Conservation (phyloP, 1,140 invertebrate genomes). For the Idris sp. region DNA sequence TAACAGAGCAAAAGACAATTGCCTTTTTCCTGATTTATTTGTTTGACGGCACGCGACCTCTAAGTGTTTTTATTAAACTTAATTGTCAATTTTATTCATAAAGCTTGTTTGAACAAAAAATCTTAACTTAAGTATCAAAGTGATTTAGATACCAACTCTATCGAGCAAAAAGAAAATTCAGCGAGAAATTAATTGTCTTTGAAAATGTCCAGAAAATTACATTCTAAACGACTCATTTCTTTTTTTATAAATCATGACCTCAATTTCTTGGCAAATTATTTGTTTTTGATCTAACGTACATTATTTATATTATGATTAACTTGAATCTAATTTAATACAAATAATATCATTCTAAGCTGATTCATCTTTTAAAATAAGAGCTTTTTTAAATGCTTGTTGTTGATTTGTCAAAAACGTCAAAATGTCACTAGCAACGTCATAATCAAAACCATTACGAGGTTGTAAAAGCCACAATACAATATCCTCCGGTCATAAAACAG, state of each 20-base stretch:
- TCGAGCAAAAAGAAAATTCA: too few relatives aligned
- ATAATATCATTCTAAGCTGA: slow-evolving; percentile 17
- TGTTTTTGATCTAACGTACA: neutral
- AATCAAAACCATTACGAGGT: neutral
- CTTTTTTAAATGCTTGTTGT: neutral
- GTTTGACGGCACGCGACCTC: slow-evolving; percentile 30
- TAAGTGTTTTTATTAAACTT: neutral
- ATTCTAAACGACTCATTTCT: too few relatives aligned
- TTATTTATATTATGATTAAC: slow-evolving; percentile 28
- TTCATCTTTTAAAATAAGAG: slow-evolving; percentile 23
- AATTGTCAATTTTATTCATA: neutral
- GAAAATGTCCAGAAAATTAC: too few relatives aligned
- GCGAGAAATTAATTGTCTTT: too few relatives aligned
- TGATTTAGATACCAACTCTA: too few relatives aligned
- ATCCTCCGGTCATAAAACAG: too few relatives aligned
- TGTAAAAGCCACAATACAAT: neutral
- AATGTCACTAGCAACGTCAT: neutral
- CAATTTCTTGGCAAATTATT: slow-evolving; percentile 17
- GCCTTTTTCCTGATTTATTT: slow-evolving; percentile 15
- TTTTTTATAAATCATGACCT: slow-evolving; percentile 29
- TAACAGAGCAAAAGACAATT: slow-evolving; percentile 13
- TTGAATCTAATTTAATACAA: slow-evolving; percentile 33
- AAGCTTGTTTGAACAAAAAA: neutral
- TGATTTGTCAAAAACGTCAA: neutral
- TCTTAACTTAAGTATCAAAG: too few relatives aligned